These are phyloP conservation scores for Embidobia sp. DNA, from an alignment of 2,888 invertebrate species.

Conservation along the genomic window DNA sequence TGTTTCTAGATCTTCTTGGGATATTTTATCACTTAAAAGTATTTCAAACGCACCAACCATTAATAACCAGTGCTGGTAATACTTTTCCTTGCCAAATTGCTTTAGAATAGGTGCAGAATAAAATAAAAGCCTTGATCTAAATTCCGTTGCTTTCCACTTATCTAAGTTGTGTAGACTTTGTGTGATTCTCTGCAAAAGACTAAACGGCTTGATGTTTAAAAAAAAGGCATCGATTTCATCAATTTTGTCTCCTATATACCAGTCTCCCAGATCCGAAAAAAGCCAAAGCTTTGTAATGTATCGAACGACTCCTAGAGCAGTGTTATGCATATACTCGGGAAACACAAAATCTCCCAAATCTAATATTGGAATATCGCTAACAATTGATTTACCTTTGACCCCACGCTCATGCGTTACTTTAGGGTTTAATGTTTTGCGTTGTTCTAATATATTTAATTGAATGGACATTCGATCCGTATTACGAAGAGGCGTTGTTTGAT, in stretches of 20 bases:
- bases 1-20: neutral
- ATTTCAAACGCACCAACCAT: slow-evolving; percentile 5
- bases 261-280: slow-evolving; percentile 13
- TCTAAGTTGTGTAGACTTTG: slow-evolving; percentile 11
- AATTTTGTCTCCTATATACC: slow-evolving; percentile 22
- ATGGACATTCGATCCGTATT: neutral
- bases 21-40: neutral
- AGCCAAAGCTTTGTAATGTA: slow-evolving; percentile 13
- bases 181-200: slow-evolving; percentile 26
- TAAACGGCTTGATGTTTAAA: slow-evolving; percentile 11
- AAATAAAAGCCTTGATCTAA: slow-evolving; percentile 18
- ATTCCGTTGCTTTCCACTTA: slow-evolving; percentile 25
- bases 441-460: neutral
- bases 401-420: neutral
- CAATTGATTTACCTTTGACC: slow-evolving; percentile 19
- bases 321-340: slow-evolving; percentile 30
- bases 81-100: slow-evolving; percentile 1
- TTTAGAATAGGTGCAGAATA: slow-evolving; percentile 16
- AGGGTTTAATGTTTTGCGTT: neutral
- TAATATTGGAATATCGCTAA: slow-evolving; percentile 21
- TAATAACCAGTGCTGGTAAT: slow-evolving; percentile 32
- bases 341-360: slow-evolving; percentile 10
- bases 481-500: slow-evolving; percentile 1
- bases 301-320: slow-evolving; percentile 14
- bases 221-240: slow-evolving; percentile 16